Conservation (phyloP, 1,140 invertebrate genomes). For the Papilio xuthus region DNA sequence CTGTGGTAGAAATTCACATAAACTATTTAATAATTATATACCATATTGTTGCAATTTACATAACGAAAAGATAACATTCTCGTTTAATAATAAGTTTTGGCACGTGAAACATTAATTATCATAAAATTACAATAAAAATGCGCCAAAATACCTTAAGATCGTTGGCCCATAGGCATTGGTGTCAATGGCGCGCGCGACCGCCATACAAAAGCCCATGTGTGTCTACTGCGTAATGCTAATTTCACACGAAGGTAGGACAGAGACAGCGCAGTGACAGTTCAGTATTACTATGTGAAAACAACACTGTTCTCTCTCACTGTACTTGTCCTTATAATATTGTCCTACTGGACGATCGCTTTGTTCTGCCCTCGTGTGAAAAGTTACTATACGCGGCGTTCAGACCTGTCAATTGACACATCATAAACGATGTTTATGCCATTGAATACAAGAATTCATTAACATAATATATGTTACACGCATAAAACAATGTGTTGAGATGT, state of each 20-base stretch:
- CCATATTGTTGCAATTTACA: background rate
- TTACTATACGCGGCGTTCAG: background rate
- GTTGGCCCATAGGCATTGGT: slow-evolving; percentile 37
- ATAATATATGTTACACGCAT: background rate
- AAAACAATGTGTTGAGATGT: background rate
- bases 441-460: background rate
- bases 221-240: background rate
- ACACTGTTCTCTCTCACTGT: background rate
- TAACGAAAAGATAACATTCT: slow-evolving; percentile 21
- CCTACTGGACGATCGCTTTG: too few species aligned
- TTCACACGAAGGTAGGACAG: background rate
- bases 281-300: background rate
- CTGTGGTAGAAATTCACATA: background rate
- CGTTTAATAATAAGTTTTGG: slow-evolving; percentile 17
- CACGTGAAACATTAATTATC: slow-evolving; percentile 37
- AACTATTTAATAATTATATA: background rate
- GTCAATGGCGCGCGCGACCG: slow-evolving; percentile 45
- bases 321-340: too few species aligned
- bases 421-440: slow-evolving; percentile 7
- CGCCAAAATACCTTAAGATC: slow-evolving; percentile 42
- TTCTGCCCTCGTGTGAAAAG: slow-evolving; percentile 11
- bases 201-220: slow-evolving; percentile 37
- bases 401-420: background rate
- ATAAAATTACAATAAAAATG: slow-evolving; percentile 45
- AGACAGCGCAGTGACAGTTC: background rate